Evolutionary conservation across 2,888 invertebrate genomes (phyloP).

Genomic region (Callinectes sapidus): DNA sequence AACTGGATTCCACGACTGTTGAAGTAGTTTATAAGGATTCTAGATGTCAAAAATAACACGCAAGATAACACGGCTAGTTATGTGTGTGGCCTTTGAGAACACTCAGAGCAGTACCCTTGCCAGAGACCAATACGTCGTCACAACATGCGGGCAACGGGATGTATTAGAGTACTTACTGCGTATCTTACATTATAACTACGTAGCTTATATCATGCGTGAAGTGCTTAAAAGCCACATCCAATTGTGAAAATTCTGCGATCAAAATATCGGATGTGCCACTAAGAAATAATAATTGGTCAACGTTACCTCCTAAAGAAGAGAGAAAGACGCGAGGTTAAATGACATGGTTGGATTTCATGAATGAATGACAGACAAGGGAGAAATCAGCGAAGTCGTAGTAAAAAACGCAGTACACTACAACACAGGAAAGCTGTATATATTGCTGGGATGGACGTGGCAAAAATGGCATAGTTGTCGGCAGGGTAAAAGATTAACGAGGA

Average conservation of each 20-base stretch:
- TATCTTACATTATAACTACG: too few species aligned
- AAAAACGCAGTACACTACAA: not conserved
- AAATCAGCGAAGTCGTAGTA: not conserved
- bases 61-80: too few species aligned
- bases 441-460: not conserved
- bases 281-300: not conserved
- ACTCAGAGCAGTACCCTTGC: too few species aligned
- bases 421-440: not conserved
- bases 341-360: constrained; percentile 25
- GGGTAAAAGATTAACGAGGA: not conserved
- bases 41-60: too few species aligned
- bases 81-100: too few species aligned
- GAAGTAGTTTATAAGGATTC: too few species aligned
- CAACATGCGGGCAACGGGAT: too few species aligned
- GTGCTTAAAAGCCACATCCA: not conserved
- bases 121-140: too few species aligned
- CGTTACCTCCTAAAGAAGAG: not conserved
- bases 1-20: too few species aligned
- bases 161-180: too few species aligned
- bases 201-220: too few species aligned
- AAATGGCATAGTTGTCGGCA: not conserved
- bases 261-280: not conserved
- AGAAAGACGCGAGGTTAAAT: not conserved
- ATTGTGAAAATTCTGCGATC: not conserved
- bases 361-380: not conserved